Conservation (phyloP, 2,797 vertebrate species). For the Sternotherus odoratus region DNA sequence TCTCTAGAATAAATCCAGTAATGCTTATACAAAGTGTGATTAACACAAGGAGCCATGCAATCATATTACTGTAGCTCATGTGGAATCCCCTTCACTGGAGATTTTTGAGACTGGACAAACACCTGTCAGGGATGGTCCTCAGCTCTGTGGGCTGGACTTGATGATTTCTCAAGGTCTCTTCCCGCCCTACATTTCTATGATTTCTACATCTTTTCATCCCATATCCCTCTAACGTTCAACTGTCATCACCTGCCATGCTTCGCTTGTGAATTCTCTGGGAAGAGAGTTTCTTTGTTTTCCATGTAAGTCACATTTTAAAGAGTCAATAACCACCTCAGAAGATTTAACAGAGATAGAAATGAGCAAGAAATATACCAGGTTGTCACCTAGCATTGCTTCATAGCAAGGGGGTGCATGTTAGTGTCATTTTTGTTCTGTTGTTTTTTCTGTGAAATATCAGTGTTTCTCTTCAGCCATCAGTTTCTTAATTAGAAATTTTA, state of each 20-base stretch:
- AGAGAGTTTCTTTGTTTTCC: neutral
- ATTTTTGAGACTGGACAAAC: neutral
- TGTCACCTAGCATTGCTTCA: neutral
- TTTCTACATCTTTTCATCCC: neutral
- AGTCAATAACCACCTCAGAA: neutral
- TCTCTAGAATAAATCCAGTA: neutral
- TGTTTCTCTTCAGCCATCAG: neutral
- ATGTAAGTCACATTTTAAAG: neutral
- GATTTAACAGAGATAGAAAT: neutral
- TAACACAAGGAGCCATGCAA: neutral
- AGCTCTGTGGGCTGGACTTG: neutral
- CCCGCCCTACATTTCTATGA: neutral
- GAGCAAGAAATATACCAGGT: conserved; percentile 32
- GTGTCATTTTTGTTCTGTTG: neutral
- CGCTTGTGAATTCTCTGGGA: neutral
- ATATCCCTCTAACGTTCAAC: neutral
- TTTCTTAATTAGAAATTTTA: neutral
- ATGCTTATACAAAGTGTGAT: neutral
- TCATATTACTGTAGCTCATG: neutral
- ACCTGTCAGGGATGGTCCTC: neutral
- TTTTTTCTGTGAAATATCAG: conserved; percentile 5
- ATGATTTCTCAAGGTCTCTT: neutral
- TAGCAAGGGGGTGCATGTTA: neutral
- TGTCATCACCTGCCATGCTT: neutral
- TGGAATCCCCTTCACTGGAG: neutral